Percentiles rank a stretch among this genome's conserved stretches.
Conservation (phyloP, 2,888 invertebrate genomes). For the Phymatocera aterrima region DNA sequence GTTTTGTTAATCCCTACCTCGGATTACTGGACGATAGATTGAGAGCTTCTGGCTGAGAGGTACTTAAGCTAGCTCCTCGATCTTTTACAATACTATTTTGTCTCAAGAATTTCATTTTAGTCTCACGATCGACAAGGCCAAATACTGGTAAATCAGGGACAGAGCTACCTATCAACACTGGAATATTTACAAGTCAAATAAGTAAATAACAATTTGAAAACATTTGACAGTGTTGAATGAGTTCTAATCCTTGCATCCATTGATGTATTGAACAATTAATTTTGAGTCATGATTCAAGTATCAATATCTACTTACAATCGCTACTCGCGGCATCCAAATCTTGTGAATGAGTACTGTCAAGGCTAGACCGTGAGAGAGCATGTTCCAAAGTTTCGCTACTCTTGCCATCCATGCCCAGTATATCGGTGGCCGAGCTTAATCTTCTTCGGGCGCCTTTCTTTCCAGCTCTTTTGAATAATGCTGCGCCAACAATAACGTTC, state of each 20-base stretch:
- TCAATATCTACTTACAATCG: slow-evolving; percentile 62
- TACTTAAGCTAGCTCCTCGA: slow-evolving; percentile 58
- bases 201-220: slow-evolving; percentile 3
- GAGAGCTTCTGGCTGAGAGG: slow-evolving; percentile 65
- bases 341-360: slow-evolving; percentile 72
- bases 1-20: slow-evolving; percentile 59
- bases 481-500: slow-evolving; percentile 93
- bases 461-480: slow-evolving; percentile 90
- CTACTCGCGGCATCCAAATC: slow-evolving; percentile 70
- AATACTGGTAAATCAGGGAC: slow-evolving; percentile 71
- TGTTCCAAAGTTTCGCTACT: slow-evolving; percentile 68
- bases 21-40: slow-evolving; percentile 63
- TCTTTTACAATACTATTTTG: slow-evolving; percentile 73
- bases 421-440: slow-evolving; percentile 75
- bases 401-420: slow-evolving; percentile 63
- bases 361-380: slow-evolving; percentile 71
- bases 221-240: neutral
- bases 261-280: too few relatives aligned
- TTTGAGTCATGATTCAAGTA: too few relatives aligned
- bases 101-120: slow-evolving; percentile 67
- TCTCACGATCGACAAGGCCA: slow-evolving; percentile 62
- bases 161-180: slow-evolving; percentile 70
- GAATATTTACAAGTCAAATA: slow-evolving; percentile 17
- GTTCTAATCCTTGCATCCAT: too few relatives aligned
- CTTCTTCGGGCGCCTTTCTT: slow-evolving; percentile 78